phyloP scores from a whole-genome alignment of 1,140 invertebrate genomes.

The Popillia japonica region DNA sequence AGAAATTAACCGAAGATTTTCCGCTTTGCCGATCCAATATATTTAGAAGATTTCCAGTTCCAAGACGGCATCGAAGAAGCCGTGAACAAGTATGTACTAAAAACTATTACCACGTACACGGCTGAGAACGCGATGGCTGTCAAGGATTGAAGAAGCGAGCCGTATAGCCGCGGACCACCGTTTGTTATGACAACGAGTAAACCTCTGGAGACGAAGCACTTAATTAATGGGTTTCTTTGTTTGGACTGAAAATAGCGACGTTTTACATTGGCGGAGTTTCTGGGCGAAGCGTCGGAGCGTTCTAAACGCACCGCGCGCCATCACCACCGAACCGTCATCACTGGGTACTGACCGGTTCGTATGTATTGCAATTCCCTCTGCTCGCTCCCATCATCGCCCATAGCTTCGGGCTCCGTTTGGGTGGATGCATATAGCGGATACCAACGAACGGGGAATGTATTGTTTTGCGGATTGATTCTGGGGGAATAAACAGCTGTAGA shows the following conservation, averaged over 20 bases:
- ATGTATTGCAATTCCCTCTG: too few relatives aligned
- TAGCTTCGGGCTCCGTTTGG: background rate
- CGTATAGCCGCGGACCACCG: constrained; percentile 41
- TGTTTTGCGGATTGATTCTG: too few relatives aligned
- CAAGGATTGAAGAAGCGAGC: background rate
- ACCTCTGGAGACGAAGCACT: constrained; percentile 50
- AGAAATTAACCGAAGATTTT: background rate
- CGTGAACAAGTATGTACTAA: too few relatives aligned
- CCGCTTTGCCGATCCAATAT: background rate
- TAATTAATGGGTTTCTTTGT: constrained; percentile 52
- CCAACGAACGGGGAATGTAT: too few relatives aligned
- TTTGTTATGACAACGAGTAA: constrained; percentile 50
- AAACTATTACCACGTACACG: too few relatives aligned
- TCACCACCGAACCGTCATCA: background rate
- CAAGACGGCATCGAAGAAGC: background rate
- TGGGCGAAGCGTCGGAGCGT: constrained; percentile 39
- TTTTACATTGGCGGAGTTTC: constrained; percentile 39
- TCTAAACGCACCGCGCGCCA: constrained; percentile 5
- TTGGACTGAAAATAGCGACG: constrained; percentile 51
- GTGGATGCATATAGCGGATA: too few relatives aligned
- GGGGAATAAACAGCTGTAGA: too few relatives aligned
- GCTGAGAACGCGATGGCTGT: background rate
- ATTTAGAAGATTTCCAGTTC: too few relatives aligned
- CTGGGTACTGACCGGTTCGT: too few relatives aligned
- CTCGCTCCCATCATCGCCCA: background rate